Percentiles rank a stretch among this genome's conserved stretches.
These are phyloP conservation scores for Oxystoma pomonae DNA, from an alignment of 2,888 invertebrate species.

Conservation along the genomic window DNA sequence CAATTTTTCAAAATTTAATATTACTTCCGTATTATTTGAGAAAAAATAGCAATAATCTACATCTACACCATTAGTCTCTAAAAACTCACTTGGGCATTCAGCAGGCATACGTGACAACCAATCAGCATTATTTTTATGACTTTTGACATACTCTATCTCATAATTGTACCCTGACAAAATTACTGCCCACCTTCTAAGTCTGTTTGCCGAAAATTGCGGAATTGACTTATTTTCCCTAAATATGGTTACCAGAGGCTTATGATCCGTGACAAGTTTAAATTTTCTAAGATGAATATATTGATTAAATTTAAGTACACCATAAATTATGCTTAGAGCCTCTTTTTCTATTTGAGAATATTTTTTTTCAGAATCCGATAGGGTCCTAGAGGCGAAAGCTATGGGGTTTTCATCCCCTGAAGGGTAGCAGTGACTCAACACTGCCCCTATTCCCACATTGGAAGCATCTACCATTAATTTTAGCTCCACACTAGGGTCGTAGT, in stretches of 20 bases:
- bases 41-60: too few species aligned
- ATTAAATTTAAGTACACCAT: conserved; percentile 38
- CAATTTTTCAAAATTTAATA: too few species aligned
- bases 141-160: too few species aligned
- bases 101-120: too few species aligned
- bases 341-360: conserved; percentile 21
- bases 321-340: conserved; percentile 24
- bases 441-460: conserved; percentile 27
- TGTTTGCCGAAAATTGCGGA: conserved; percentile 13
- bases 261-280: conserved; percentile 32
- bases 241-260: conserved; percentile 28
- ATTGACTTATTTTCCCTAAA: conserved; percentile 9
- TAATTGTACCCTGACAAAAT: too few species aligned
- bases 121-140: too few species aligned
- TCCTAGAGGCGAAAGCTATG: conserved; percentile 37
- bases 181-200: conserved; percentile 4
- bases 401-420: conserved; percentile 35
- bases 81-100: too few species aligned
- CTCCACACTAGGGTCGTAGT: conserved; percentile 11
- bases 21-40: too few species aligned
- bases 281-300: conserved; percentile 38
- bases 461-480: conserved; percentile 16
- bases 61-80: too few species aligned
- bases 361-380: conserved; percentile 28
- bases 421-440: conserved; percentile 30